Conservation (phyloP, 2,113 vertebrate genomes). For the Gymnogyps californianus region DNA sequence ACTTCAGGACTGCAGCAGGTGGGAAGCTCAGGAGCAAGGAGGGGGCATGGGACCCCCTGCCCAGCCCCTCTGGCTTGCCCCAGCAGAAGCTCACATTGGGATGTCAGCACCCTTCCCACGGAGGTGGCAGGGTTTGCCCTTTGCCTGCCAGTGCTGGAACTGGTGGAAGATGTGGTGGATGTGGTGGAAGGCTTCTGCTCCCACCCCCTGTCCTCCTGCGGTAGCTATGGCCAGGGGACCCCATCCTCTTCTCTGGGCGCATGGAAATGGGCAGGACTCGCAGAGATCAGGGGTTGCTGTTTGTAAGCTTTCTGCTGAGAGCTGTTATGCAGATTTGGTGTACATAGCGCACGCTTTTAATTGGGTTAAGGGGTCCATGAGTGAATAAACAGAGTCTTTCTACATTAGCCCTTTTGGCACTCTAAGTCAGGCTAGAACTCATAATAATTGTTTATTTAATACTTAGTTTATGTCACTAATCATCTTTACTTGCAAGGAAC, state of each 20-base stretch:
- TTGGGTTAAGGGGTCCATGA: not conserved
- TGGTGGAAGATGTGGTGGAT: not conserved
- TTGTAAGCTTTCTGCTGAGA: not conserved
- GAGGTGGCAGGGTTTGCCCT: not conserved
- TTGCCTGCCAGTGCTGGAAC: not conserved
- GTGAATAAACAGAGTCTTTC: not conserved
- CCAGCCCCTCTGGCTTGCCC: not conserved
- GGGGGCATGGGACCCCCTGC: too few relatives aligned
- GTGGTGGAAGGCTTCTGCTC: not conserved
- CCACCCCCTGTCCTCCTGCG: fast-evolving
- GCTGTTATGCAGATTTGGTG: not conserved
- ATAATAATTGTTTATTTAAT: not conserved
- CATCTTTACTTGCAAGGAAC: not conserved
- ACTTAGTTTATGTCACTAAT: conserved; percentile 7
- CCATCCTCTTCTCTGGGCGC: not conserved
- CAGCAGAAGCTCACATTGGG: not conserved
- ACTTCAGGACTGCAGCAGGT: not conserved
- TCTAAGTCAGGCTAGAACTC: not conserved
- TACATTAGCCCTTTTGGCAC: not conserved
- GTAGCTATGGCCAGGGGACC: not conserved
- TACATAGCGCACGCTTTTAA: not conserved
- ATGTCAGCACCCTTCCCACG: not conserved
- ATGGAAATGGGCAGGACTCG: not conserved
- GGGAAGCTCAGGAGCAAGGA: not conserved
- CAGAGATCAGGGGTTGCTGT: not conserved